A percentile compares a stretch with the other conserved stretches of the same genome.
These are phyloP conservation scores for Poecilia picta DNA, from an alignment of 2,797 vertebrate species.

Conservation along the genomic window DNA sequence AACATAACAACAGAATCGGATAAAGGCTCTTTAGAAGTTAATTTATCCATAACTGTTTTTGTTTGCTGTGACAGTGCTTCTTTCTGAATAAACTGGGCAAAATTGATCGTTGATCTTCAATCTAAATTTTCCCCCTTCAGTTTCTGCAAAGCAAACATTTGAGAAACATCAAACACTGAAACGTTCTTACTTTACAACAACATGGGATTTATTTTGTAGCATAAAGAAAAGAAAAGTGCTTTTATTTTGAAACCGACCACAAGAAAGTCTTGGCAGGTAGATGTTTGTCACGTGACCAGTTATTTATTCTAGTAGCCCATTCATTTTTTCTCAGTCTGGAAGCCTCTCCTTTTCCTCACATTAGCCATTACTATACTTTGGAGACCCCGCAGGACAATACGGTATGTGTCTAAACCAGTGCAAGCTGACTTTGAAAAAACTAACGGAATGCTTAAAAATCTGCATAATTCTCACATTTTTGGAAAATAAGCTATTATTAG, in stretches of 20 bases:
- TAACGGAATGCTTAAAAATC: neutral
- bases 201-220: neutral
- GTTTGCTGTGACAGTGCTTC: neutral
- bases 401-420: neutral
- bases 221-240: neutral
- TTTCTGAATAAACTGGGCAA: neutral
- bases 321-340: neutral
- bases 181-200: neutral
- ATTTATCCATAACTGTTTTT: neutral
- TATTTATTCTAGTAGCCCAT: neutral
- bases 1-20: neutral
- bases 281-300: neutral
- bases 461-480: neutral
- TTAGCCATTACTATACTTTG: neutral
- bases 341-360: neutral
- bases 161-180: neutral
- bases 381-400: neutral
- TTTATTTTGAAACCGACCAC: constrained; percentile 55
- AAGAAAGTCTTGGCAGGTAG: constrained; percentile 1
- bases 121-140: neutral
- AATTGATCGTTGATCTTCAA: neutral
- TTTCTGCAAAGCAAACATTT: neutral
- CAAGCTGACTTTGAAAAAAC: neutral
- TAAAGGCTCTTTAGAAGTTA: neutral
- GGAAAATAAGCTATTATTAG: neutral